Evolutionary conservation across 1,140 invertebrate species (phyloP), one percentile per base, ranked within the genome.

Genomic region (Drosophila setifemur): DNA sequence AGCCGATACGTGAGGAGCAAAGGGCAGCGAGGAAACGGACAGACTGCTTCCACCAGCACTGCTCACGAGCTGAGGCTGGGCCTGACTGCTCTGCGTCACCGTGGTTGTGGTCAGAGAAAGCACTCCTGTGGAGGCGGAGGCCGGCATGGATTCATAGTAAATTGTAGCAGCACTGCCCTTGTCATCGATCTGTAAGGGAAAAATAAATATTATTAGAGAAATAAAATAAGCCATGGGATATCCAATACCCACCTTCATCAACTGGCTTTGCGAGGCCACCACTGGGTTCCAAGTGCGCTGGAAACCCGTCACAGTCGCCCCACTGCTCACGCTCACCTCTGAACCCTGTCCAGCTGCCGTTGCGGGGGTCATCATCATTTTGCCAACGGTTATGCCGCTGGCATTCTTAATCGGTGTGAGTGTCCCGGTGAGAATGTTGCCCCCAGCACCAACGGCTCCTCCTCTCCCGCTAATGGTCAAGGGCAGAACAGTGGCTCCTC

Each of bases 131-230:
- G 89, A 90, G 7, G 85, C 67, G 2, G 67, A 82, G 4, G 89
- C 85, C 2, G 89, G 87, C 44, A 90, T 79, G 1, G 89, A 90
- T 45, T 90, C 89, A 54, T 90, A 90, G 43, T 90, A 90, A 11
- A 90, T 89, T 2, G 79, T 89, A 11, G 79, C 81, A 3, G 78
- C 75, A 19, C 87, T 88, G n/a, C 89, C 86, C 11, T 71, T 71
- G 4, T 71, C 67, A 23, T 71, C 67, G 6, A 71, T 70, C 67
- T 70, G 25, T 11, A 8, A 12, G 6, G 19, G 7, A 11, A 0
- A 50, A 8, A 9, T 0, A 8, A 9, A 5, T 18, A 9, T 6
- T 35, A 2, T 21, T 5, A 6, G 9, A 11, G n/a, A 8, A 4
- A 12, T 25, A 11, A 7, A 7, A 2, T 4, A 1, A 26, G 19